phyloP scores from a whole-genome alignment of 2,888 invertebrate genomes.

The Aquatica leii region DNA sequence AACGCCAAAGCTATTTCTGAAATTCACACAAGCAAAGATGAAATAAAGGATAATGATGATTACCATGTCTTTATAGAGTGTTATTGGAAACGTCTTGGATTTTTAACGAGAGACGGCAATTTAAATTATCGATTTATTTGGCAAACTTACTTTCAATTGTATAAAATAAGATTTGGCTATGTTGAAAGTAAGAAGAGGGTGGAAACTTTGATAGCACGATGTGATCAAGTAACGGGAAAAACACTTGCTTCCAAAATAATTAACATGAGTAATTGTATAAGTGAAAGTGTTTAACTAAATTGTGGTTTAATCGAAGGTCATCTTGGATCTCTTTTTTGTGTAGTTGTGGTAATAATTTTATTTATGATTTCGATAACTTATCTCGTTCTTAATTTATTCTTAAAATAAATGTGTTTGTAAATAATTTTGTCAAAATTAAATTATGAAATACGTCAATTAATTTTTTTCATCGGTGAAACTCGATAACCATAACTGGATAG shows the following conservation, averaged over 20 bases:
- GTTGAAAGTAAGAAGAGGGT: neutral
- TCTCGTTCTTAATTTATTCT: too few relatives aligned
- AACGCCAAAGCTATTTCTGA: neutral
- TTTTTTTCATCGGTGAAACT: too few relatives aligned
- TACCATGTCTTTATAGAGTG: slow-evolving; percentile 3
- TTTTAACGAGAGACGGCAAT: slow-evolving; percentile 1
- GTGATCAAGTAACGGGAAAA: neutral
- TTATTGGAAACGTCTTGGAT: slow-evolving; percentile 1
- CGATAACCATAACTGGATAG: too few relatives aligned
- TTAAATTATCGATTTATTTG: neutral
- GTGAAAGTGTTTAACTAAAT: too few relatives aligned
- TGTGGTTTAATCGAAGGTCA: too few relatives aligned
- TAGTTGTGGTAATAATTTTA: too few relatives aligned
- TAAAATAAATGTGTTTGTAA: too few relatives aligned
- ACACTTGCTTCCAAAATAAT: neutral
- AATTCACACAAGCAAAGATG: neutral
- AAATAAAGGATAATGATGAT: neutral
- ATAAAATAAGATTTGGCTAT: neutral
- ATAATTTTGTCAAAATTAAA: too few relatives aligned
- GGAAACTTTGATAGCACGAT: neutral
- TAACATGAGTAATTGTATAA: slow-evolving; percentile 7
- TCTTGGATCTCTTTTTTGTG: too few relatives aligned
- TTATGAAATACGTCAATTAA: too few relatives aligned
- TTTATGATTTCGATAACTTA: too few relatives aligned
- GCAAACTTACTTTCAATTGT: neutral